phyloP scores from a whole-genome alignment of 1,140 invertebrate genomes.

The Aleiodes sp. region DNA sequence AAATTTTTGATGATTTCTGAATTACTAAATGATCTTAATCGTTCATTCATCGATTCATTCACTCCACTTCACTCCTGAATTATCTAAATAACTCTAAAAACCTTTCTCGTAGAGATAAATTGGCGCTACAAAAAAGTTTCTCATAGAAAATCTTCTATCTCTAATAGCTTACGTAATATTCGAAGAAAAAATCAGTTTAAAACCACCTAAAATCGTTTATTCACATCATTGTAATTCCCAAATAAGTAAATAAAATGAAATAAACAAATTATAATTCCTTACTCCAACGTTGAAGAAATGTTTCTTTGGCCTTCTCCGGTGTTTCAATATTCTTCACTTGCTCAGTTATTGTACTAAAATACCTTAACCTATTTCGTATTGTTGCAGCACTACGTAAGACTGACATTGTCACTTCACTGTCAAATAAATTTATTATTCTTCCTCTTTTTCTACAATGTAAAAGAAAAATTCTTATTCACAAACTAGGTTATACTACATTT shows the following conservation, averaged over 20 bases:
- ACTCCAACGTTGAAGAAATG: slow-evolving; percentile 56
- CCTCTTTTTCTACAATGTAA: not conserved
- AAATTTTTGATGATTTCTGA: too few relatives aligned
- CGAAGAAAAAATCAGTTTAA: too few relatives aligned
- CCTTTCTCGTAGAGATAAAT: too few relatives aligned
- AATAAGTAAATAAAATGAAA: slow-evolving; percentile 23
- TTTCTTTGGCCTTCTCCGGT: slow-evolving; percentile 40
- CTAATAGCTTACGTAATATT: too few relatives aligned
- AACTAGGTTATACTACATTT: not conserved
- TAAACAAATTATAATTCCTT: slow-evolving; percentile 30
- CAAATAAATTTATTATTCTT: not conserved
- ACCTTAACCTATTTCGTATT: not conserved
- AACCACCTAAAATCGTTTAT: too few relatives aligned
- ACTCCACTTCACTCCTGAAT: too few relatives aligned
- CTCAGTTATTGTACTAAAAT: not conserved
- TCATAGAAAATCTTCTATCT: too few relatives aligned
- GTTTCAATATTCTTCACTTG: not conserved
- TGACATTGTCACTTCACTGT: not conserved
- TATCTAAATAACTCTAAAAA: too few relatives aligned
- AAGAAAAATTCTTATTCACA: not conserved
- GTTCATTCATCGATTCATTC: too few relatives aligned
- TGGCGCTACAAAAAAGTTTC: too few relatives aligned
- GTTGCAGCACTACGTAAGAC: not conserved
- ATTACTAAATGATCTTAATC: too few relatives aligned
- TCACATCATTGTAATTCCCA: not conserved